Base-by-base conservation (phyloP, 2,888 invertebrate genomes). In the Branchellion lobata region DNA sequence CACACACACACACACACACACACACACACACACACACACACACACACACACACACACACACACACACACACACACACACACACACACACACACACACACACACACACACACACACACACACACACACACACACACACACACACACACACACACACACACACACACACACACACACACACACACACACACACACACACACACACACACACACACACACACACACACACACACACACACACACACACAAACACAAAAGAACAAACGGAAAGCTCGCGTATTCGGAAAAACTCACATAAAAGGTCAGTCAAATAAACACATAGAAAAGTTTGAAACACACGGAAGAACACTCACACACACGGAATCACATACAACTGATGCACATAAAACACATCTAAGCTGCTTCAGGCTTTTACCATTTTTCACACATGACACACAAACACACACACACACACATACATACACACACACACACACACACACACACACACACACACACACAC, bases 1-100 rank as follows among this genome's bases (percentile, higher is more conserved):
- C n/a, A 65, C 65, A 5, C 29, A 65, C 65, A 65, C 65, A 5
- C 65, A 65, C 65, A 65, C 29, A 27, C 24, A 5, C 29, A 65
- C 29, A 5, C n/a, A 65, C 65, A 65, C 65, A 5, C n/a, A 27
- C 65, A 65, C 65, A 65, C 65, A 3, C 29, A 65, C 29, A 65
- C 29, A 65, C 65, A 65, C 29, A 65, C n/a, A 65, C 29, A 29
- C 29, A 65, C 65, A n/a, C n/a, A 29, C 5, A 65, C 21, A 65
- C 24, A 65, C n/a, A 65, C 65, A 65, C 65, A 65, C 65, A n/a
- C 65, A 65, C 24, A 21, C 65, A 3, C 65, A 65, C 65, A 65
- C 65, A 65, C 65, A 65, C 65, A 65, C 65, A 65, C 21, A 21
- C n/a, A 65, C 65, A 65, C 65, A 65, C n/a, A 65, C 65, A 65